A percentile compares a stretch with the other conserved stretches of the same genome.
Evolutionary conservation across 2,888 invertebrate species (phyloP).

Genomic region (Axea sp.): DNA sequence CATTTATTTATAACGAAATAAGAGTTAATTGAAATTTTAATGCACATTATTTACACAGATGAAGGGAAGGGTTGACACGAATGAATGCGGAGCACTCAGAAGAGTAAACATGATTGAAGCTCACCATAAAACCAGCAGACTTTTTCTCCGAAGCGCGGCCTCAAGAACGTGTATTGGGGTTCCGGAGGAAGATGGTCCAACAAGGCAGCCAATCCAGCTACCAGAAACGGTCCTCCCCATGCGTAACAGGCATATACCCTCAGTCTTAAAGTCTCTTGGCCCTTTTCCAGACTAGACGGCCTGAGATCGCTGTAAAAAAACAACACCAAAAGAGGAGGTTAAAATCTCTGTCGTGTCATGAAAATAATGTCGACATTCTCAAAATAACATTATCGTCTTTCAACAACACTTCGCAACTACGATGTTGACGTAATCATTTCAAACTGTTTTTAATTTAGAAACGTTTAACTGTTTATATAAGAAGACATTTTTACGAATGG

Average conservation of each 20-base stretch:
- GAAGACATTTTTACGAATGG: no score
- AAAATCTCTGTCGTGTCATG: constrained; percentile 42
- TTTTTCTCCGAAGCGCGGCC: constrained; percentile 88
- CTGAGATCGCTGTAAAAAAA: constrained; percentile 86
- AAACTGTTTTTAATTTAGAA: no score
- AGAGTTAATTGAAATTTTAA: not conserved
- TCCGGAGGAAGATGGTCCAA: constrained; percentile 85
- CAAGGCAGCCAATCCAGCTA: constrained; percentile 87
- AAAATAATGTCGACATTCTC: constrained; percentile 50
- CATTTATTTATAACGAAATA: not conserved
- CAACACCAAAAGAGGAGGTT: constrained; percentile 44
- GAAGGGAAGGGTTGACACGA: not conserved
- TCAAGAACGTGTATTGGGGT: constrained; percentile 82
- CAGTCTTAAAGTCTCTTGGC: constrained; percentile 89
- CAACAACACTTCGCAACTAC: constrained; percentile 21
- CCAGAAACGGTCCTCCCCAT: constrained; percentile 90
- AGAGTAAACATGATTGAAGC: constrained; percentile 66
- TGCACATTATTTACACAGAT: not conserved
- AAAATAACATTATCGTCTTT: constrained; percentile 48
- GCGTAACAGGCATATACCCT: constrained; percentile 91
- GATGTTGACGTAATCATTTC: constrained; percentile 12
- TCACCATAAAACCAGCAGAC: constrained; percentile 92
- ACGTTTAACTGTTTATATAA: no score
- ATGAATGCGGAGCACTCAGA: constrained; percentile 10
- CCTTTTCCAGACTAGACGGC: constrained; percentile 90